Conservation (phyloP, 1,140 invertebrate genomes). For the Brachionus manjavacas region DNA sequence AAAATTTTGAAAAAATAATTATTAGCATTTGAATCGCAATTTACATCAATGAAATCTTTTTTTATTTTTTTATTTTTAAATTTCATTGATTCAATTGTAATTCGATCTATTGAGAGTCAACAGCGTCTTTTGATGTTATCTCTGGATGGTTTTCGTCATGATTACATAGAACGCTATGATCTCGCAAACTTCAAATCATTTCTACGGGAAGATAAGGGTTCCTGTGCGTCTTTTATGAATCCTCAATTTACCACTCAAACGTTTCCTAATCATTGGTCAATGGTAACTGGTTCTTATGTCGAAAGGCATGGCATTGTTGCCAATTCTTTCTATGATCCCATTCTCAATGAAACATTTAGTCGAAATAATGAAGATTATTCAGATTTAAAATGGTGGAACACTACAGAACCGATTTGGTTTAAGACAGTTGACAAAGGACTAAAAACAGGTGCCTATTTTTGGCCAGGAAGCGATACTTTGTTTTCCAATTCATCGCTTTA, state of each 20-base stretch:
- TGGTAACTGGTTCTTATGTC: conserved; percentile 71
- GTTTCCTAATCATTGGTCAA: conserved; percentile 73
- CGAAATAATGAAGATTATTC: neutral
- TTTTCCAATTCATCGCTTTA: neutral
- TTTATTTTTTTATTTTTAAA: too few relatives aligned
- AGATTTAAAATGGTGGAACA: neutral
- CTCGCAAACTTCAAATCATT: conserved; percentile 49
- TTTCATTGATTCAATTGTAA: too few relatives aligned
- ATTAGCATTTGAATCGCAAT: too few relatives aligned
- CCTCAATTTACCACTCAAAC: conserved; percentile 70
- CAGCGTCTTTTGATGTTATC: conserved; percentile 52
- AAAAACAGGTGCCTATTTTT: neutral
- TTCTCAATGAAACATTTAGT: conserved; percentile 51
- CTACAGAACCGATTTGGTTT: neutral
- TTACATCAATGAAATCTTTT: too few relatives aligned
- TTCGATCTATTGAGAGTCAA: neutral
- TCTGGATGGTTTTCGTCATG: conserved; percentile 57
- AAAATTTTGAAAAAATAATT: too few relatives aligned
- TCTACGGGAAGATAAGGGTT: conserved; percentile 49
- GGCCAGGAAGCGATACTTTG: neutral
- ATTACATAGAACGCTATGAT: conserved; percentile 51
- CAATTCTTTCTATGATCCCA: conserved; percentile 65
- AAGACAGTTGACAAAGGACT: neutral
- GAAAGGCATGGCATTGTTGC: conserved; percentile 70
- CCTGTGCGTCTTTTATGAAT: conserved; percentile 48